Evolutionary conservation across 2,797 vertebrate species (phyloP).

Genomic region (Salarias fasciatus): DNA sequence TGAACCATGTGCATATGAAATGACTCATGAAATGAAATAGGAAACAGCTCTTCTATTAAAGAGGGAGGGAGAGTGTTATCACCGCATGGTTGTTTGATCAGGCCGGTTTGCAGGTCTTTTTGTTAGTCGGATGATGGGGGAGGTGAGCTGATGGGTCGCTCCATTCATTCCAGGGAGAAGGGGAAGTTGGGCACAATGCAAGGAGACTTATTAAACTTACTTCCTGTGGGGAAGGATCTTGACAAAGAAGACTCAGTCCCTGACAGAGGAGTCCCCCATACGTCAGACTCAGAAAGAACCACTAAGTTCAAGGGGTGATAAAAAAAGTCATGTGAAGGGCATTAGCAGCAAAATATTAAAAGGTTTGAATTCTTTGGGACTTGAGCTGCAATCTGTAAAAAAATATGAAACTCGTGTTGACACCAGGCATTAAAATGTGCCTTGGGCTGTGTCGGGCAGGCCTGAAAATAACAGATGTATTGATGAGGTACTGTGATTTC

Average conservation of each 20-base stretch:
- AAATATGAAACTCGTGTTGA: no score
- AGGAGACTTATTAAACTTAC: slow-evolving; percentile 85
- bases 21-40: slow-evolving; percentile 64
- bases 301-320: slow-evolving; percentile 82
- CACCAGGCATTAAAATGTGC: no score
- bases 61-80: slow-evolving; percentile 22
- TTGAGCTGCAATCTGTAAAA: no score
- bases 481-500: no score
- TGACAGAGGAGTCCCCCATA: slow-evolving; percentile 73
- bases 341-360: slow-evolving; percentile 14
- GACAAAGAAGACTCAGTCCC: slow-evolving; percentile 90
- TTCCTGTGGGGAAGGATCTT: slow-evolving; percentile 92
- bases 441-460: no score
- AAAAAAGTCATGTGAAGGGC: slow-evolving; percentile 58
- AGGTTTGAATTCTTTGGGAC: slow-evolving; percentile 2
- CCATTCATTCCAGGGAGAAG: slow-evolving; percentile 62
- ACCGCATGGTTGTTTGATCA: slow-evolving; percentile 34
- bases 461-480: no score
- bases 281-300: slow-evolving; percentile 83
- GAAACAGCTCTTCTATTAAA: slow-evolving; percentile 28
- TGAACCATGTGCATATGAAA: slow-evolving; percentile 42
- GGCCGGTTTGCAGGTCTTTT: slow-evolving; percentile 35
- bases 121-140: slow-evolving; percentile 43
- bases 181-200: slow-evolving; percentile 17
- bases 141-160: slow-evolving; percentile 59